Evolutionary conservation across 2,113 vertebrate genomes (phyloP).

Genomic region (Vireo altiloquus): DNA sequence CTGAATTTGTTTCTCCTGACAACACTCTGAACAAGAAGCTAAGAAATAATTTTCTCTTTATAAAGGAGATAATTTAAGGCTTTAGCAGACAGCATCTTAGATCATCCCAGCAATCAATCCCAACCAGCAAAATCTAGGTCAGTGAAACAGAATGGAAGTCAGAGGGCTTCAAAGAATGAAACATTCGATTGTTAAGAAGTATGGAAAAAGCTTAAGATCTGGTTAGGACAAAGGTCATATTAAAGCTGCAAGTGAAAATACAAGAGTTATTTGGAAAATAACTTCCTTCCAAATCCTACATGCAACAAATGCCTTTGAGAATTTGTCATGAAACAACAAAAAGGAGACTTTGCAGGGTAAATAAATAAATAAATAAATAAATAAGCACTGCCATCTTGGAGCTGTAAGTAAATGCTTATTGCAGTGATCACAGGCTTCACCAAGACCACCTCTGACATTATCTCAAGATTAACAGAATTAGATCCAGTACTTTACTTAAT

Average conservation of each 20-base stretch:
- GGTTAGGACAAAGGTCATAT: slow-evolving; percentile 21
- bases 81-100: slow-evolving; percentile 20
- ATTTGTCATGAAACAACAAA: neutral
- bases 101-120: slow-evolving; percentile 31
- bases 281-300: neutral
- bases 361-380: neutral
- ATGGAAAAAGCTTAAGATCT: slow-evolving; percentile 19
- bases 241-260: slow-evolving; percentile 31
- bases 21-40: slow-evolving; percentile 17
- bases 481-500: neutral
- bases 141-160: slow-evolving; percentile 1
- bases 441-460: neutral
- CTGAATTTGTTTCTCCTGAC: neutral
- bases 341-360: neutral
- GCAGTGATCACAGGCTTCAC: neutral
- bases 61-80: neutral
- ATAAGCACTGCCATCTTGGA: neutral
- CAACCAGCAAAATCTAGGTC: slow-evolving; percentile 52
- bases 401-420: neutral
- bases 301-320: neutral
- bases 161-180: slow-evolving; percentile 38
- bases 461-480: neutral
- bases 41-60: slow-evolving; percentile 16
- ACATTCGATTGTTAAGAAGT: slow-evolving; percentile 1
- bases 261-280: neutral